Evolutionary conservation across 2,888 invertebrate species (phyloP).

Genomic region (Meteorus colon): DNA sequence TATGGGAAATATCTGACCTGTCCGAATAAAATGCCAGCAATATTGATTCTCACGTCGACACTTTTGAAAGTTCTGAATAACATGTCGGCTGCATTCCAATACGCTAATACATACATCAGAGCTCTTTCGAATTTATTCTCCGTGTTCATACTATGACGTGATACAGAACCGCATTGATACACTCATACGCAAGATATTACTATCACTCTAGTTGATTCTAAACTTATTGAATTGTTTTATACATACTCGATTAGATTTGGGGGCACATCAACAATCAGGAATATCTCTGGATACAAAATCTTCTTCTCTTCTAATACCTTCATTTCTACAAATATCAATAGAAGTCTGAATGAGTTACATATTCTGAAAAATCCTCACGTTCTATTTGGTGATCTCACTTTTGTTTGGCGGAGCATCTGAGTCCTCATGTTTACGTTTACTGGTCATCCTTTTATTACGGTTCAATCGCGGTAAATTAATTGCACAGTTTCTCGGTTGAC

Average conservation of each 20-base stretch:
- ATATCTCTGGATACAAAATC: constrained; percentile 1
- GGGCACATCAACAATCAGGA: not conserved
- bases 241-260: not conserved
- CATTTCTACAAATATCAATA: not conserved
- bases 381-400: not conserved
- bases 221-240: not conserved
- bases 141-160: not conserved
- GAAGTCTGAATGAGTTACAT: not conserved
- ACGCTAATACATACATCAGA: not conserved
- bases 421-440: too few relatives aligned
- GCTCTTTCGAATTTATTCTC: not conserved
- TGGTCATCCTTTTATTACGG: too few relatives aligned
- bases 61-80: not conserved
- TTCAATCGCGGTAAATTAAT: too few relatives aligned
- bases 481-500: not conserved
- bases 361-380: not conserved
- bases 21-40: not conserved
- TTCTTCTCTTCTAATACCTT: not conserved
- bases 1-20: not conserved
- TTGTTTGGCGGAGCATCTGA: not conserved
- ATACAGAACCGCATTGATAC: not conserved
- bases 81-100: not conserved
- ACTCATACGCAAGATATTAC: not conserved
- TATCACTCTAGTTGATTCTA: too few relatives aligned
- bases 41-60: not conserved